phyloP scores from a whole-genome alignment of 2,888 invertebrate species.

The Hypolimnas misippus region DNA sequence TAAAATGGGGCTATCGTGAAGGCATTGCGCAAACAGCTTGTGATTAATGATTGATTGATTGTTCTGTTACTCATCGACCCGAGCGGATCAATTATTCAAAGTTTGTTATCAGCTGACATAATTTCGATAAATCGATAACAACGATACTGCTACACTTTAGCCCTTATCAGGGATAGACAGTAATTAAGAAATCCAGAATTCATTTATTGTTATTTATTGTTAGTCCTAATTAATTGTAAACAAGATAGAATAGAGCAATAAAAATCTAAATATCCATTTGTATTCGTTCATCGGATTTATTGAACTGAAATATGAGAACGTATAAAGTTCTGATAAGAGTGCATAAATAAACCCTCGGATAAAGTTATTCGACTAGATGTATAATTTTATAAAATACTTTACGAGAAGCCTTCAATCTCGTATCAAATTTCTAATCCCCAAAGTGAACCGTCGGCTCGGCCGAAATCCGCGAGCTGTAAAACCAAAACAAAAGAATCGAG shows the following conservation, averaged over 20 bases:
- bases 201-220: not conserved
- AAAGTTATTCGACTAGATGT: not conserved
- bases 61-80: conserved; percentile 56
- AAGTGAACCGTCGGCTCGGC: conserved; percentile 38
- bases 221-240: not conserved
- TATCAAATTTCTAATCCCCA: conserved; percentile 51
- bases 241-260: not conserved
- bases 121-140: conserved; percentile 59
- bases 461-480: conserved; percentile 44
- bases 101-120: conserved; percentile 66
- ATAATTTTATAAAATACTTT: conserved; percentile 18
- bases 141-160: conserved; percentile 29
- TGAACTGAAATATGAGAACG: not conserved
- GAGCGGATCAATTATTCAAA: conserved; percentile 70
- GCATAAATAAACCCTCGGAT: not conserved
- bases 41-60: conserved; percentile 75
- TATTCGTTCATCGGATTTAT: not conserved
- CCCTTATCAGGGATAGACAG: conserved; percentile 27
- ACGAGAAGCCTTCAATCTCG: conserved; percentile 40
- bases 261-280: not conserved
- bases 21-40: conserved; percentile 65
- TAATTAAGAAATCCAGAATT: conserved; percentile 8
- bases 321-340: not conserved
- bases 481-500: conserved; percentile 44
- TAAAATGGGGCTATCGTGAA: conserved; percentile 55